These are phyloP conservation scores for Cryptus armator DNA, from an alignment of 2,888 invertebrate genomes.

Conservation along the genomic window DNA sequence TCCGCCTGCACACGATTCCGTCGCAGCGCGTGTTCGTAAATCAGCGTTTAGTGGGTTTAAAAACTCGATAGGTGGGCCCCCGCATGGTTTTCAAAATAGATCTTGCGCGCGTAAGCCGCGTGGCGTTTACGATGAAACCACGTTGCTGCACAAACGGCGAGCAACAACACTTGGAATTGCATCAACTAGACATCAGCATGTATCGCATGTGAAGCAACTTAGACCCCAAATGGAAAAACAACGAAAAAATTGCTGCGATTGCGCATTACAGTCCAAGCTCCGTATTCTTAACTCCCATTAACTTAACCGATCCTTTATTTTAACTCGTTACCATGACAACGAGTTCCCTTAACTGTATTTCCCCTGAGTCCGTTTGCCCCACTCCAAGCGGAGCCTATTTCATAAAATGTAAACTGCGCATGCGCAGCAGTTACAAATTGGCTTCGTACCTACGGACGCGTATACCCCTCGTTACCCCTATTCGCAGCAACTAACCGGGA, in stretches of 20 bases:
- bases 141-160: not conserved
- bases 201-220: not conserved
- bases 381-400: too few relatives aligned
- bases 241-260: not conserved
- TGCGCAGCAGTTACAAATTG: too few relatives aligned
- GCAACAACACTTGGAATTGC: not conserved
- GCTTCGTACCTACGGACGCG: too few relatives aligned
- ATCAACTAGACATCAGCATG: not conserved
- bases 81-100: slow-evolving; percentile 59
- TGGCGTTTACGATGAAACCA: slow-evolving; percentile 47
- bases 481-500: too few relatives aligned
- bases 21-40: slow-evolving; percentile 69
- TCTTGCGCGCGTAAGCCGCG: slow-evolving; percentile 40
- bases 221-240: not conserved
- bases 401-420: too few relatives aligned
- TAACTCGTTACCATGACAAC: too few relatives aligned
- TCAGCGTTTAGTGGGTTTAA: slow-evolving; percentile 75
- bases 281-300: too few relatives aligned
- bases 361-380: too few relatives aligned
- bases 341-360: too few relatives aligned
- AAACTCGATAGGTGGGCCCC: slow-evolving; percentile 74
- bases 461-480: too few relatives aligned
- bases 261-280: too few relatives aligned
- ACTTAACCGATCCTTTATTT: too few relatives aligned
- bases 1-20: slow-evolving; percentile 52